Percentiles rank a stretch among this genome's conserved stretches.
These are phyloP conservation scores for Pimephales promelas DNA, from an alignment of 2,113 vertebrate genomes.

Conservation along the genomic window DNA sequence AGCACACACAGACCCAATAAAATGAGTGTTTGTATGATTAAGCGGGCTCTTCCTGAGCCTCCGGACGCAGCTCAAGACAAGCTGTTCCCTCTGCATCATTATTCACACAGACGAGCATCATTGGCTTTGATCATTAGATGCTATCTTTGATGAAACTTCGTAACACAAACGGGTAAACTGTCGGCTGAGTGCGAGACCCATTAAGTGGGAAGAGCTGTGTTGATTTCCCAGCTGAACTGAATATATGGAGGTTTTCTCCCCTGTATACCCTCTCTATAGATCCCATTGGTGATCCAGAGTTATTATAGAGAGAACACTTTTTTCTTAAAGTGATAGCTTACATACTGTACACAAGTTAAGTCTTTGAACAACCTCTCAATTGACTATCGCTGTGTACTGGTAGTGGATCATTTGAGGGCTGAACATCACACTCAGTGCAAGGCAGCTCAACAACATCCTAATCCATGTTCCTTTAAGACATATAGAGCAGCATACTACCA, in stretches of 20 bases:
- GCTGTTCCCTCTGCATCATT: conserved; percentile 33
- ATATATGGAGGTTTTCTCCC: conserved; percentile 13
- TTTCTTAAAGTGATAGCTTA: neutral
- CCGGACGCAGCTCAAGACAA: conserved; percentile 27
- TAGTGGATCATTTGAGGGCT: neutral
- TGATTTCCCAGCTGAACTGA: conserved; percentile 46
- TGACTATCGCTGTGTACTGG: neutral
- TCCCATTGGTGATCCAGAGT: neutral
- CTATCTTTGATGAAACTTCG: conserved; percentile 46
- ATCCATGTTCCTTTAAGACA: neutral
- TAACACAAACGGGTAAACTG: conserved; percentile 44
- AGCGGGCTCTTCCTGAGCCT: neutral
- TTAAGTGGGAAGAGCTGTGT: conserved; percentile 10
- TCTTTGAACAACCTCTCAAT: neutral
- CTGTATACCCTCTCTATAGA: conserved; percentile 10
- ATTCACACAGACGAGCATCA: conserved; percentile 54
- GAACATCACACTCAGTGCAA: neutral
- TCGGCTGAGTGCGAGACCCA: conserved; percentile 2
- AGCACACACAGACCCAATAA: neutral
- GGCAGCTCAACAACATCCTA: neutral
- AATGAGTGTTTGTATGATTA: conserved; percentile 44
- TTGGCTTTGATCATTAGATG: conserved; percentile 54
- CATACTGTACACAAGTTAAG: neutral
- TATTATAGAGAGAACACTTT: conserved; percentile 2
- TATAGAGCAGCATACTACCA: neutral